These are phyloP conservation scores for Oxytorus armatus DNA, from an alignment of 2,888 invertebrate species.

Conservation along the genomic window DNA sequence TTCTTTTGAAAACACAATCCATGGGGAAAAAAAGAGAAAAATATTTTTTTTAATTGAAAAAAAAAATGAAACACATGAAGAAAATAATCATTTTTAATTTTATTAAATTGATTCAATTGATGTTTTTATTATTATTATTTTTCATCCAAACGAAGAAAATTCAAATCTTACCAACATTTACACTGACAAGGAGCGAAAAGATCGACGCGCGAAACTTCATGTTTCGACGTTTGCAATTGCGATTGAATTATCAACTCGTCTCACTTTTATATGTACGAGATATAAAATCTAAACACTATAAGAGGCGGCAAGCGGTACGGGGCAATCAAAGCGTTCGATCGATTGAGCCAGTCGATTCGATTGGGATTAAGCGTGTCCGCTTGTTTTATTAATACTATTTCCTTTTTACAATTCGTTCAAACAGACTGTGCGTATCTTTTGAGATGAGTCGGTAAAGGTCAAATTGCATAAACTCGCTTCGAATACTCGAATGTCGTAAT, in stretches of 20 bases:
- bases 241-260: conserved; percentile 1
- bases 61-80: too few relatives aligned
- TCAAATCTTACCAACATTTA: conserved; percentile 13
- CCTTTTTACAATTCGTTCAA: background rate
- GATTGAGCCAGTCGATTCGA: conserved; percentile 26
- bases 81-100: too few relatives aligned
- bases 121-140: background rate
- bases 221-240: background rate
- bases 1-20: too few relatives aligned
- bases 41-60: too few relatives aligned
- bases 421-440: background rate
- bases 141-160: background rate
- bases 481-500: too few relatives aligned
- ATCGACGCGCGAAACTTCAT: conserved; percentile 24
- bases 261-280: conserved; percentile 22
- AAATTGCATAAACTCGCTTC: too few relatives aligned
- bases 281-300: background rate
- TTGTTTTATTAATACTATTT: background rate
- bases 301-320: conserved; percentile 3
- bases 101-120: background rate
- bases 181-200: background rate
- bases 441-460: too few relatives aligned
- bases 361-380: conserved; percentile 1
- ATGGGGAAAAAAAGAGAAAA: too few relatives aligned
- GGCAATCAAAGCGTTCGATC: conserved; percentile 32